Base-by-base conservation (phyloP, 2,797 vertebrate species). In the Anguilla megastoma region DNA sequence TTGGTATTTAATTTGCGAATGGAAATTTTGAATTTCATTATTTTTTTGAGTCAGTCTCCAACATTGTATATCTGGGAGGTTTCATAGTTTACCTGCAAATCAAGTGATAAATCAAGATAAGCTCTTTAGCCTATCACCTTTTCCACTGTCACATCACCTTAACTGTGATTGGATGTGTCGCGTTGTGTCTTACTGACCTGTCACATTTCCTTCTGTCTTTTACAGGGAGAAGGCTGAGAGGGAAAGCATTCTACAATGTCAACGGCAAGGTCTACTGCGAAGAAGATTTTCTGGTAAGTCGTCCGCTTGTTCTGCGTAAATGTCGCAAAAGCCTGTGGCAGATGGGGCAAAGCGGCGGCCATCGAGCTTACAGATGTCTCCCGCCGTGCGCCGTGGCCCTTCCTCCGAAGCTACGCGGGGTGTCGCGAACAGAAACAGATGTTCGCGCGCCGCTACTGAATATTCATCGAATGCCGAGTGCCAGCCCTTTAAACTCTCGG, bases 191-290 rank as follows among this genome's bases (percentile, higher is more conserved):
- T 18, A 41, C 33, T 41, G 30, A 24, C 71, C 71, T 4, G 14
- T 71, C 27, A 76, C 16, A 36, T 30, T 16, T 30, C 27, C 33
- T 21, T 24, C 16, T 50, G 30, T 69, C 24, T n/a, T 82, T 50
- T 91, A 66, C 94, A 99, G 99, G 98, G 91, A 96, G 99, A 95
- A 96, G 98, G 90, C 95, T 99, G 86, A 96, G 99, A 84, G 99
- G 99, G 87, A 99, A 99, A 93, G 98, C 99, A 0, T 99, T 99
- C 95, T 99, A 99, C 96, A 99, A 98, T 0, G 97, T 99, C 93
- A 99, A 97, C 3, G 98, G 98, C 86, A 99, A 98, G 90, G 99
- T 99, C 90, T 99, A 99, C 94, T 99, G 99, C 89, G 98, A 99
- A 94, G 99, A 99, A 94, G 99, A 99, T 92, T 99, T 99, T 94